Conservation (phyloP, 2,888 invertebrate genomes). For the Xanthia icteritia region DNA sequence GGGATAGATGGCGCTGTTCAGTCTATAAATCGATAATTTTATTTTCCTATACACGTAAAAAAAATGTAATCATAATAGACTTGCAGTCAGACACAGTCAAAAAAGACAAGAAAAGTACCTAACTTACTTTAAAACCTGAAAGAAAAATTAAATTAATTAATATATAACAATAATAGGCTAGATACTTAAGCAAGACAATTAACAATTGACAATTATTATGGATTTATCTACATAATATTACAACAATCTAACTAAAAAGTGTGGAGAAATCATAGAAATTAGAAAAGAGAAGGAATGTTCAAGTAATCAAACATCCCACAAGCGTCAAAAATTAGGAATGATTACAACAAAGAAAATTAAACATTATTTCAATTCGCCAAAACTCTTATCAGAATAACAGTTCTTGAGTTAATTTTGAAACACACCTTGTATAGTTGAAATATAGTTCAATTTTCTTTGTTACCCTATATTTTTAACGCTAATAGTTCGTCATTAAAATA, state of each 20-base stretch:
- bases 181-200: background rate
- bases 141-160: background rate
- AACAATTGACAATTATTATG: background rate
- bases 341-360: background rate
- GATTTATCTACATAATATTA: background rate
- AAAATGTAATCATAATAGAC: background rate
- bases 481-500: background rate
- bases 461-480: background rate
- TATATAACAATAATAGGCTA: no score
- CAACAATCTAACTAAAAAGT: background rate
- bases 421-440: background rate
- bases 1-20: conserved; percentile 3
- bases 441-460: background rate
- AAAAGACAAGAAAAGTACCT: background rate
- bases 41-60: background rate
- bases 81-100: background rate
- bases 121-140: background rate
- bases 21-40: background rate
- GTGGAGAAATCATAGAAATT: background rate
- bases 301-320: background rate
- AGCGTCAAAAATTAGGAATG: background rate
- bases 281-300: background rate
- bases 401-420: background rate
- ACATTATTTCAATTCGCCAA: background rate
- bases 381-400: background rate